phyloP scores from a whole-genome alignment of 2,113 vertebrate species.

The Stictonetta naevosa region DNA sequence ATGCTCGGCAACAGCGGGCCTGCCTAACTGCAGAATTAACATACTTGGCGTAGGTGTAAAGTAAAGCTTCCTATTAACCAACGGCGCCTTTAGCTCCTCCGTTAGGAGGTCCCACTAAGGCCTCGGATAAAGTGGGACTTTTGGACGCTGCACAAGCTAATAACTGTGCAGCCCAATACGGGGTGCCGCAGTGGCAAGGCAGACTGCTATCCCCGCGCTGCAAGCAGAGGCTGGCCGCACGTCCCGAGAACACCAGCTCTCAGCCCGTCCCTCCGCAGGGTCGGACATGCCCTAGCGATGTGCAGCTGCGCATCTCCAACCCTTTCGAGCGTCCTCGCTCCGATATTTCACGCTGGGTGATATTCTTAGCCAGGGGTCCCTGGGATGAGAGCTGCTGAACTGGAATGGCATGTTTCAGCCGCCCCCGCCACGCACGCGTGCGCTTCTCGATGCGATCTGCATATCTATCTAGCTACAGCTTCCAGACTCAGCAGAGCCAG shows the following conservation, averaged over 20 bases:
- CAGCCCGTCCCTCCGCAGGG: background rate
- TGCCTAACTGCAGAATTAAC: background rate
- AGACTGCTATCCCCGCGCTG: background rate
- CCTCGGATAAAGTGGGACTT: background rate
- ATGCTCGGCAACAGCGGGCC: background rate
- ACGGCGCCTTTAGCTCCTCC: background rate
- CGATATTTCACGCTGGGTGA: background rate
- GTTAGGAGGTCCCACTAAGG: background rate
- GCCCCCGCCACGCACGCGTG: background rate
- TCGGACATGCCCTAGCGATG: background rate
- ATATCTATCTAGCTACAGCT: background rate
- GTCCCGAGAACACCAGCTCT: background rate
- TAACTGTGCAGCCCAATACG: background rate
- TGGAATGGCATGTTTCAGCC: constrained; percentile 23
- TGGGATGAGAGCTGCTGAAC: constrained; percentile 28
- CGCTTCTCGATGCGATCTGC: background rate
- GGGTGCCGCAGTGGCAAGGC: rapidly evolving
- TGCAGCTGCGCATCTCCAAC: background rate
- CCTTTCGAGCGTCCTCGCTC: background rate
- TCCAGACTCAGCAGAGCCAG: background rate
- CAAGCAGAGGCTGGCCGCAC: background rate
- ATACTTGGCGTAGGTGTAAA: background rate
- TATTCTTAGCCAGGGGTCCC: constrained; percentile 57
- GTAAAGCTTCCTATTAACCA: background rate
- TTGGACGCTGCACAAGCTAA: background rate